Evolutionary conservation across 2,888 invertebrate genomes (phyloP), one percentile per base, ranked within the genome.

Genomic region (Ichneumoninae sp.): DNA sequence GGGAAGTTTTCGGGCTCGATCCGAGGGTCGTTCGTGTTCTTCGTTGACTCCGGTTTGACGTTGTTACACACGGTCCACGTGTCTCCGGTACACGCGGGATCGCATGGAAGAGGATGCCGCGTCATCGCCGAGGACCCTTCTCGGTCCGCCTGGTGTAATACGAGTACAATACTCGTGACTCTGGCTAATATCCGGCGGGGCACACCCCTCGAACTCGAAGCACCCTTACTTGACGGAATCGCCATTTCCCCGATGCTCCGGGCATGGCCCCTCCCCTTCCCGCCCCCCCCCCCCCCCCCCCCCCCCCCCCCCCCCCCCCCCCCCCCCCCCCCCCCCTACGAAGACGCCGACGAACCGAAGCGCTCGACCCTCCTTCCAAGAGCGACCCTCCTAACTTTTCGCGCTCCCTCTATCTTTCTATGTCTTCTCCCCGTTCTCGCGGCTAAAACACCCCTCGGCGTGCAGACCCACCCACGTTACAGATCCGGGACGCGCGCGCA

Each of bases 131-230:
- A 80, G 83, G 77, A 83, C 80, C 83, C 85, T 54, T 77, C 77
- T 57, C 75, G 78, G 79, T 78, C 74, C 47, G 69, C 22, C 79
- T 75, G 62, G 76, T 82, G 82, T 85, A 82, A 86, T 84, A 77
- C 82, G 78, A 83, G 82, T 47, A 82, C 84, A 79, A 85, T 82
- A 68, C 79, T 85, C 84, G 82, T 81, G 79, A 82, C 82, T 62
- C 78, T 78, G 81, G 83, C 83, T 86, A 86, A 86, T 86, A 87
- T 86, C 85, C 85, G 82, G 81, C 71, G 44, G 47, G 82, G 72
- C 76, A 74, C 81, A 85, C 79, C 86, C 78, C 71, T 75, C 66
- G 36, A 75, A 19, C 62, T 26, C 74, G 66, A 72, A 77, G 47
- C 83, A 75, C 82, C 84, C 79, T 80, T 36, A 52, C 68, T 44